A percentile compares a stretch with the other conserved stretches of the same genome.
Evolutionary conservation across 2,888 invertebrate genomes (phyloP).

Genomic region (Pseudanteris insignis): DNA sequence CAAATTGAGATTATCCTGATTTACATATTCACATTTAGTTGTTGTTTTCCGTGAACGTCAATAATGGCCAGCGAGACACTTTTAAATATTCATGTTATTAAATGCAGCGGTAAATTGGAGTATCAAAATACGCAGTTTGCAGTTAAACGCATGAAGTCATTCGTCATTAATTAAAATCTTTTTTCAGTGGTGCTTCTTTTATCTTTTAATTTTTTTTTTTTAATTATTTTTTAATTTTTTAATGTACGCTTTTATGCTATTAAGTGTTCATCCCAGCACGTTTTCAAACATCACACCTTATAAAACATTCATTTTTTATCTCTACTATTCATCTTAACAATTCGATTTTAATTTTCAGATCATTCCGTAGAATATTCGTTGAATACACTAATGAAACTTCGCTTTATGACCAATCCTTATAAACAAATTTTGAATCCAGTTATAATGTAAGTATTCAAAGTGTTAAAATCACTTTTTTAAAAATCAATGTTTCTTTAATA

Average conservation of each 20-base stretch:
- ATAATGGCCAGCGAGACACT: slow-evolving; percentile 10
- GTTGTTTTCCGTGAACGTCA: slow-evolving; percentile 10
- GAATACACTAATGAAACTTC: slow-evolving; percentile 61
- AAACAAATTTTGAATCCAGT: slow-evolving; percentile 60
- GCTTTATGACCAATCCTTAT: slow-evolving; percentile 54
- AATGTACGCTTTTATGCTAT: too few species aligned
- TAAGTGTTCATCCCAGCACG: too few species aligned
- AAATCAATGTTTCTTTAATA: neutral
- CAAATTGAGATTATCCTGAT: slow-evolving; percentile 22
- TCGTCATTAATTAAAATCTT: too few species aligned
- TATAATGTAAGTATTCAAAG: slow-evolving; percentile 57
- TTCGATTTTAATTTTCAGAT: slow-evolving; percentile 60
- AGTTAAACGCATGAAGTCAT: too few species aligned
- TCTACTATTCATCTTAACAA: too few species aligned
- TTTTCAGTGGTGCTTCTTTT: too few species aligned
- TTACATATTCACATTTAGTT: slow-evolving; percentile 19
- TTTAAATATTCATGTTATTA: slow-evolving; percentile 2
- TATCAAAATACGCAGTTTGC: too few species aligned
- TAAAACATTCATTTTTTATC: too few species aligned
- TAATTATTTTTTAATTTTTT: too few species aligned
- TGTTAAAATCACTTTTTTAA: neutral
- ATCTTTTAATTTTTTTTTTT: too few species aligned
- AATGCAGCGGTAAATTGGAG: too few species aligned
- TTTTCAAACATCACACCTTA: too few species aligned
- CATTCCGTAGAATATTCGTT: slow-evolving; percentile 60